Conservation (phyloP, 2,113 vertebrate genomes). For the Aegithalos caudatus region DNA sequence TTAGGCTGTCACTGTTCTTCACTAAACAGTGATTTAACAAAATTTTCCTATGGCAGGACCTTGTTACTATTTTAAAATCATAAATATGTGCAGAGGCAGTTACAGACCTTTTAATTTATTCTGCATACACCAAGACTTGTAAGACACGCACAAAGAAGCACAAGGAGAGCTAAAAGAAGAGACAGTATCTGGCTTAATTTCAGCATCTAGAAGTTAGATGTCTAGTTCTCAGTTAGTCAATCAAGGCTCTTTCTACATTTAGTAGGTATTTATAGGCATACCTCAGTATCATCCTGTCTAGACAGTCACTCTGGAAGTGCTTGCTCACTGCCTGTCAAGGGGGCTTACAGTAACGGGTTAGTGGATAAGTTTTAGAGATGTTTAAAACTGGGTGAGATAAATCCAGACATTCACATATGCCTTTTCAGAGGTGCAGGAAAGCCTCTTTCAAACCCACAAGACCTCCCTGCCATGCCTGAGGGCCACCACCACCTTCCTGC, state of each 20-base stretch:
- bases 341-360: background rate
- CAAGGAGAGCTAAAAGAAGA: background rate
- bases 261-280: background rate
- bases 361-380: background rate
- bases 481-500: background rate
- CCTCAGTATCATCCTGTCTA: background rate
- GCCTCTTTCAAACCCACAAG: background rate
- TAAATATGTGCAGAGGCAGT: background rate
- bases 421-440: background rate
- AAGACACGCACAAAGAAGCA: background rate
- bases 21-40: background rate
- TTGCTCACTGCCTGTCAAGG: background rate
- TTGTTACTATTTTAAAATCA: background rate
- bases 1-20: background rate
- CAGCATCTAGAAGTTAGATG: background rate
- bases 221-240: background rate
- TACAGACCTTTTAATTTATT: background rate
- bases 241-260: background rate
- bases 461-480: background rate
- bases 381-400: background rate
- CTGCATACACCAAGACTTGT: background rate
- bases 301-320: background rate
- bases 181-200: background rate
- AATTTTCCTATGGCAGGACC: background rate
- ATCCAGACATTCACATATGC: background rate